These are phyloP conservation scores for Peromyscus leucopus DNA, from an alignment of 2,113 vertebrate species.

Conservation along the genomic window DNA sequence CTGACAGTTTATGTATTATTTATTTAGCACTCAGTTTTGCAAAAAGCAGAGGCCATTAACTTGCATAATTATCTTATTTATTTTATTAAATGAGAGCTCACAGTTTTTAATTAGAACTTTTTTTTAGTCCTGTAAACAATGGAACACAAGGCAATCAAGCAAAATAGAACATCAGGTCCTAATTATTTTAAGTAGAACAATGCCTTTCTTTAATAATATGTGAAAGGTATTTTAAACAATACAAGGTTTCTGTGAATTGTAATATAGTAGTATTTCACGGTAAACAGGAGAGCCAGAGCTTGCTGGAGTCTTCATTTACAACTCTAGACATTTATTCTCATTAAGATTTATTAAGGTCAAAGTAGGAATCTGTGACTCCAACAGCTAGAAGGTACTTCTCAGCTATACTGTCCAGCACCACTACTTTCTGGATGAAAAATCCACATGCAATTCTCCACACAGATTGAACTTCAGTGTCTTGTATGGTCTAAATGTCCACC, in stretches of 20 bases:
- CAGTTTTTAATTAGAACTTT: background rate
- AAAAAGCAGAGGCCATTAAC: background rate
- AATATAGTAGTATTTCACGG: background rate
- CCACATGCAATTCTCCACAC: background rate
- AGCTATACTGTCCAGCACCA: background rate
- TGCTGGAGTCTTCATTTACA: background rate
- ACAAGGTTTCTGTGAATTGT: background rate
- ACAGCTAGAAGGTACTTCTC: background rate
- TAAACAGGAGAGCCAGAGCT: background rate
- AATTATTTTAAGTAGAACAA: background rate
- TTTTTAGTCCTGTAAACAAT: background rate
- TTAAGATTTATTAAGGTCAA: background rate
- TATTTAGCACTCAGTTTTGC: background rate
- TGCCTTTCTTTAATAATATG: background rate
- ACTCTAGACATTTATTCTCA: background rate
- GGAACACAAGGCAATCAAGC: background rate
- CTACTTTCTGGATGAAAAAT: background rate
- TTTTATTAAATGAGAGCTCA: background rate
- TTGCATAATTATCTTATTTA: background rate
- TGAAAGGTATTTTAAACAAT: background rate
- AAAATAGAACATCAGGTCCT: background rate
- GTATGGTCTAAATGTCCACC: background rate
- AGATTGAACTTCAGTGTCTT: background rate
- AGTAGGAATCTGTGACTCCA: background rate
- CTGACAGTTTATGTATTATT: constrained; percentile 3